Evolutionary conservation across 53 echinoderm and acorn worm species (phyloP).

Genomic region (Pentamera pediparva): DNA sequence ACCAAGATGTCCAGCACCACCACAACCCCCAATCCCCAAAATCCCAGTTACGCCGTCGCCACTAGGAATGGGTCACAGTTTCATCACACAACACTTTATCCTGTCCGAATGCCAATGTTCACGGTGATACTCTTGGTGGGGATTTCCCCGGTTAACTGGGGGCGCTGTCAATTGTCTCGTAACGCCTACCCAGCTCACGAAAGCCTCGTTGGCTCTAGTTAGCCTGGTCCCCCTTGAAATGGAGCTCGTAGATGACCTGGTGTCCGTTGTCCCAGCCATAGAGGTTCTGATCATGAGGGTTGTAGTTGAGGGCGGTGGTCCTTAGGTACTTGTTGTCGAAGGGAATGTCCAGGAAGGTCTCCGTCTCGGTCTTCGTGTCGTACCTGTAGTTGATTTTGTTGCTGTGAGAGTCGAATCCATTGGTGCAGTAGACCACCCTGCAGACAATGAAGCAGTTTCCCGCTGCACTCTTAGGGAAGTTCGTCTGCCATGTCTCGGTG

Average conservation of each 20-base stretch:
- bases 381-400: conserved; percentile 31
- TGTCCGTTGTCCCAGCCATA: conserved; percentile 68
- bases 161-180: too few relatives aligned
- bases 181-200: too few relatives aligned
- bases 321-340: conserved; percentile 55
- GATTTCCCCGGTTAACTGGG: too few relatives aligned
- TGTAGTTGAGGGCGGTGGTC: conserved; percentile 57
- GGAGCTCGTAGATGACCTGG: conserved; percentile 57
- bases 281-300: conserved; percentile 60
- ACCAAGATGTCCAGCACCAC: too few relatives aligned
- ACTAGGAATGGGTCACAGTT: too few relatives aligned
- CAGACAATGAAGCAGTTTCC: conserved; percentile 72
- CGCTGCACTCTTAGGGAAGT: conserved; percentile 39
- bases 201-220: too few relatives aligned
- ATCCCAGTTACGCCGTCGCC: too few relatives aligned
- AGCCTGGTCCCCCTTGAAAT: too few relatives aligned
- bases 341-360: conserved; percentile 40
- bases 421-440: conserved; percentile 49
- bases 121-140: too few relatives aligned
- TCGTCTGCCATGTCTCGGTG: conserved; percentile 22
- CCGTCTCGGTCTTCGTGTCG: conserved; percentile 34
- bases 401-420: conserved; percentile 10
- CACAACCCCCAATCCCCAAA: too few relatives aligned
- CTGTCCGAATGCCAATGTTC: too few relatives aligned
- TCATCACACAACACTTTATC: too few relatives aligned